phyloP scores from a whole-genome alignment of 2,113 vertebrate genomes.

The Menidia beryllina region DNA sequence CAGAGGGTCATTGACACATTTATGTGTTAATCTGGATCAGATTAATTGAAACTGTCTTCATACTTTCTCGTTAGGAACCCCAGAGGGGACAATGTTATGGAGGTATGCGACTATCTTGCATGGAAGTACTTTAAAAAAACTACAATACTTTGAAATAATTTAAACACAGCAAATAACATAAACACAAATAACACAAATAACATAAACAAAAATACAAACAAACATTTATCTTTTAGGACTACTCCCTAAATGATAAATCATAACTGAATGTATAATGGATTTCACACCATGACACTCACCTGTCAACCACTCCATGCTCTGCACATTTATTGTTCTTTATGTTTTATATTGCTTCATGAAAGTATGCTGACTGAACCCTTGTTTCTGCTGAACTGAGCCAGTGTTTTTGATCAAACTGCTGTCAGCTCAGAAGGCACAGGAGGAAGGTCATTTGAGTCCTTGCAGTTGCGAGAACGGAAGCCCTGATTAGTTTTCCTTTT shows the following conservation, averaged over 20 bases:
- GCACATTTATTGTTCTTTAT: background rate
- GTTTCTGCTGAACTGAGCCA: constrained; percentile 99
- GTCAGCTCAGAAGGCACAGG: constrained; percentile 66
- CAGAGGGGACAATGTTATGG: background rate
- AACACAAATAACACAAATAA: no score
- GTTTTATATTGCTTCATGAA: background rate
- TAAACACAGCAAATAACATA: background rate
- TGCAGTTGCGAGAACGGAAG: background rate
- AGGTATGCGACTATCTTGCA: background rate
- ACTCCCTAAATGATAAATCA: no score
- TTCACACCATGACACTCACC: no score
- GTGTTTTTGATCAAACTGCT: constrained; percentile 78
- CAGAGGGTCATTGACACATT: no score
- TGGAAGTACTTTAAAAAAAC: no score
- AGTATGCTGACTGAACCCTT: constrained; percentile 90
- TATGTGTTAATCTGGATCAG: no score
- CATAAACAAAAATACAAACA: no score
- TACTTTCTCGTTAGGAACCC: background rate
- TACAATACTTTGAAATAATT: background rate
- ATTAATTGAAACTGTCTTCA: no score
- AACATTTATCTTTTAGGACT: no score
- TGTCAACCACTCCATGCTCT: background rate
- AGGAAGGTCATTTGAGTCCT: constrained; percentile 51
- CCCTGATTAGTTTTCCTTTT: constrained; percentile 6
- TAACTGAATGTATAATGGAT: no score